Base-by-base conservation (phyloP, 2,113 vertebrate genomes). In the Vulpes ferrilata region DNA sequence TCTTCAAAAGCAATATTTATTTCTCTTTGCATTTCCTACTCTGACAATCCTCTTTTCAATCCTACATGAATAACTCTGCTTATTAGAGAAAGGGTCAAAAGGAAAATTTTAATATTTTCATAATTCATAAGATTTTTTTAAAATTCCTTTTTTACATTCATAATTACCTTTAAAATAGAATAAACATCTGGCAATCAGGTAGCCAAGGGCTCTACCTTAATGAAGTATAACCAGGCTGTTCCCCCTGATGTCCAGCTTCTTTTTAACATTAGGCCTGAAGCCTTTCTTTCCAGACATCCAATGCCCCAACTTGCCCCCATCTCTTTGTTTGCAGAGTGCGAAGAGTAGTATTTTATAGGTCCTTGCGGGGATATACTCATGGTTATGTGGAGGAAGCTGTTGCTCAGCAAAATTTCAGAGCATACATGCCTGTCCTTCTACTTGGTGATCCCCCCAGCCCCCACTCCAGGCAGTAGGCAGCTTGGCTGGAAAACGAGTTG, bases 1-100 rank as follows among this genome's bases (percentile, higher is more conserved):
- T n/a, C 57, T 86, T 67, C 13, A 59, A 86, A 83, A 81, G 43
- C 57, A 3, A 60, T 13, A 69, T 69, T 57, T 80, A 27, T 92
- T 84, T 79, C n/a, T 93, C 59, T 88, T 86, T 86, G 15, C 17
- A 67, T 95, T 90, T 92, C 16, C 25, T 62, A 38, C 27, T 53
- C 1, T 57, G 43, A 23, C 13, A 78, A 59, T 60, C 15, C 5
- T 48, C 80, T 78, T 43, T 48, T 67, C 55, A 80, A 60, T 19
- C n/a, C 27, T 30, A 62, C 1, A 11, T 20, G 13, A 19, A 57
- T 48, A 55, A 78, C 55, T 76, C 62, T 74, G 53, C 38, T 59
- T 83, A 35, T 32, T 22, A 19, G 13, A 90, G 9, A 79, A 78
- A 62, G 83, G 13, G 11, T 90, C 62, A 90, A 90, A 95, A 64